Percentiles rank a stretch among this genome's conserved stretches.
phyloP scores from a whole-genome alignment of 1,140 invertebrate genomes.

The Dermatophagoides farinae region DNA sequence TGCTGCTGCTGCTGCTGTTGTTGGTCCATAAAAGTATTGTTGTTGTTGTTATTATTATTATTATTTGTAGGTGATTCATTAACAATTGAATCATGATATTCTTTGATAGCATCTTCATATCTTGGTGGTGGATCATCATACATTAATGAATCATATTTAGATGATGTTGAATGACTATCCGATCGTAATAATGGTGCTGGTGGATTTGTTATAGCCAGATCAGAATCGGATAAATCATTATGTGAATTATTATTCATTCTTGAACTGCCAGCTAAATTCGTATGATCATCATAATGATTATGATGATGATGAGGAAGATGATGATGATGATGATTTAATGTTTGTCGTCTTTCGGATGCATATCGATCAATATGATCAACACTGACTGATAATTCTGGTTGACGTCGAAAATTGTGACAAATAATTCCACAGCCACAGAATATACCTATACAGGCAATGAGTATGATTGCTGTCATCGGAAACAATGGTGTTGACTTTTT shows the following conservation, averaged over 20 bases:
- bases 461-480: neutral
- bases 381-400: neutral
- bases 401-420: conserved; percentile 9
- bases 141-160: neutral
- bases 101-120: conserved; percentile 10
- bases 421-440: conserved; percentile 7
- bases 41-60: neutral
- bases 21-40: neutral
- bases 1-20: too few relatives aligned
- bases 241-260: neutral
- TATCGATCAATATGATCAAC: neutral
- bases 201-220: neutral
- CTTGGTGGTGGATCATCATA: conserved; percentile 7
- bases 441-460: conserved; percentile 5
- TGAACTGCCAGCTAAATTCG: neutral
- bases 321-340: neutral
- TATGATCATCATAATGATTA: neutral
- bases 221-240: neutral
- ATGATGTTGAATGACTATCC: neutral
- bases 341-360: neutral
- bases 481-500: neutral
- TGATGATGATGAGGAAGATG: neutral
- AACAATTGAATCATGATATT: neutral
- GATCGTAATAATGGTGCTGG: neutral
- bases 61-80: neutral